Base-by-base conservation (phyloP, 1,140 invertebrate genomes). In the Stenopsyche tienmushanensis region DNA sequence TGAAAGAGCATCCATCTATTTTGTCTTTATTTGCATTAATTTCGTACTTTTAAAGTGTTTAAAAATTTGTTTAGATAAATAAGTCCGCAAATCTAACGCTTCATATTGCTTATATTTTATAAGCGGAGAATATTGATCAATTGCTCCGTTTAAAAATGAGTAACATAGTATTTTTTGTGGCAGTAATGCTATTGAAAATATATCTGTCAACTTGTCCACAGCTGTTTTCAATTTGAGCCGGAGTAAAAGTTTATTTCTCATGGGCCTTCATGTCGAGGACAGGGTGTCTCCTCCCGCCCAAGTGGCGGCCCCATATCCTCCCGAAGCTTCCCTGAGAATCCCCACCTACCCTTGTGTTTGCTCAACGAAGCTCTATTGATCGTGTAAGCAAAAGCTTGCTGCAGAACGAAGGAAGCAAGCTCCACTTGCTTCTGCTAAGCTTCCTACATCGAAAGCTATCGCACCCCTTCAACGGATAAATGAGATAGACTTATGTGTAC, bases 301-400 rank as follows among this genome's bases (percentile, higher is more conserved):
- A 53, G 50, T 26, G 20, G 55, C 24, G 39, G 9, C 39, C 41
- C 55, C 17, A n/a, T 15, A 2, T 17, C 29, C 3, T 21, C 3
- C 1, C 55, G 13, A 34, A 34, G 29, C 29, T n/a, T 17, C 41
- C 23, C 18, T 29, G 63, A 57, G 53, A 44, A 64, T 58, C 17
- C 50, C 65, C 25, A 59, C 66, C 57, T 62, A 23, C 57, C 57
- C 55, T 41, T 64, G 41, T 58, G 60, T 62, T 69, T 64, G 62
- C 66, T 62, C 57, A 64, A 62, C 55, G 64, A 66, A 58, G 67
- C 67, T 69, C 63, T 69, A 69, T 69, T 69, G 67, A 69, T 69
- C 67, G 67, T 69, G 67, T 59, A 69, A 69, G 67, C 64, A 69
- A 65, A 65, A 50, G 44, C 59, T 49, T 26, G 59, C 53, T 67